Evolutionary conservation across 2,888 invertebrate species (phyloP), one percentile per base, ranked within the genome.

Genomic region (Nomada ruficornis): DNA sequence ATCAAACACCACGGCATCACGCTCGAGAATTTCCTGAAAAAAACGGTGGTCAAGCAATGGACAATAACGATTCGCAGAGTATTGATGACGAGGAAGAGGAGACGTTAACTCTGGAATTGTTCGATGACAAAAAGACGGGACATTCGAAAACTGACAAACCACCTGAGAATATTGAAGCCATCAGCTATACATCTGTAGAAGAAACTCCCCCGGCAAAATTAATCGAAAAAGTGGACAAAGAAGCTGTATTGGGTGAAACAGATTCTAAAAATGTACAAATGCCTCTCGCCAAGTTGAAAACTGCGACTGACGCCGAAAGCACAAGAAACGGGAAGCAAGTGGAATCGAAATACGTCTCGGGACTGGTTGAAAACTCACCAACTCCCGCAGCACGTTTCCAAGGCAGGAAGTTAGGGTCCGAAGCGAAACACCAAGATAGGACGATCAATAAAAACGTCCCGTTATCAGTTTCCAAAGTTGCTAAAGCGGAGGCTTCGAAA

Each of bases 1-100:
- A 93, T 71, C 90, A 91, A 47, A 92, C 92, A 5, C 92, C 92
- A 29, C 89, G 92, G 5, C 91, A 91, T 78, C 86, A 89, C 23
- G 70, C 82, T 20, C 83, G 77, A 42, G 77, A 65, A 9, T 72
- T 78, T 4, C 60, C 80, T 13, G 83, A 84, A 15, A 85, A 64
- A 69, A 84, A 82, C 42, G 73, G 52, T 23, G 62, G 55, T 54
- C 70, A 77, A 65, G 68, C 63, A 15, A 59, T 57, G 36, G 77
- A 73, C 60, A 64, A 44, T 15, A 67, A 23, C 64, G 71, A 57
- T 50, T 15, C 23, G 2, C 15, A 4, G 13, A 54, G 20, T 7
- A 11, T 68, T 9, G 78, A 73, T 0, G 76, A 63, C 5, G 75
- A 36, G 1, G 83, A 73, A n/a, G 71, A 75, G 10, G n/a, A 54